These are phyloP conservation scores for Cecidostiba fungosa DNA, from an alignment of 2,888 invertebrate species.

Conservation along the genomic window DNA sequence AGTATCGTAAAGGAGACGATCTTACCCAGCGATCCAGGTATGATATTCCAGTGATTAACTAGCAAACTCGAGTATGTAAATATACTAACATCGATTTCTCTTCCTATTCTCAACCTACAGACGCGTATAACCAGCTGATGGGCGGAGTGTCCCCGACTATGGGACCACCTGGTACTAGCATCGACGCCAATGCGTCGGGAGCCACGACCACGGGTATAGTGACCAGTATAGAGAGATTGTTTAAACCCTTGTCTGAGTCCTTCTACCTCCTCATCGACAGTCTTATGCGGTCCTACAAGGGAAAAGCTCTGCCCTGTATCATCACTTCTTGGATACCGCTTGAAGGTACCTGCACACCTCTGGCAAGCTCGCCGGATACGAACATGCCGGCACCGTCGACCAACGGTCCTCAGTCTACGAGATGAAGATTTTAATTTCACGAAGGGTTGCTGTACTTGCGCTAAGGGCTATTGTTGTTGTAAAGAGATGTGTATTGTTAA, in stretches of 20 bases:
- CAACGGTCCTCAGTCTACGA: no score
- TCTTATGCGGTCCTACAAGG: constrained; percentile 58
- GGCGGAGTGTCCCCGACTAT: background rate
- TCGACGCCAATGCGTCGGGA: background rate
- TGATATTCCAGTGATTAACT: background rate
- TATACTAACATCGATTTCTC: background rate
- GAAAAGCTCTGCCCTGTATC: constrained; percentile 66
- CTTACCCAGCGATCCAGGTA: background rate
- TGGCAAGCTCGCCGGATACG: background rate
- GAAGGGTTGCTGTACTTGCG: background rate
- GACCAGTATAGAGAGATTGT: background rate
- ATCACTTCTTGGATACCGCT: constrained; percentile 64
- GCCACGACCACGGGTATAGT: background rate
- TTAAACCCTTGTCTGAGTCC: background rate
- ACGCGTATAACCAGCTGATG: background rate
- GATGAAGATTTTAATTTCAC: background rate
- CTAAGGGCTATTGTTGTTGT: background rate
- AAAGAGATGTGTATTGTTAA: background rate
- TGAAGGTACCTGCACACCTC: constrained; percentile 61
- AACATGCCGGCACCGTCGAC: background rate
- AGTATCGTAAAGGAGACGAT: no score
- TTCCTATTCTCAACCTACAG: background rate
- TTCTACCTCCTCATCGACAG: constrained; percentile 55
- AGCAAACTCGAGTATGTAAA: no score
- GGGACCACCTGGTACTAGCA: background rate